Conservation (phyloP, 2,797 vertebrate genomes). For the Catostomus latipinnis region DNA sequence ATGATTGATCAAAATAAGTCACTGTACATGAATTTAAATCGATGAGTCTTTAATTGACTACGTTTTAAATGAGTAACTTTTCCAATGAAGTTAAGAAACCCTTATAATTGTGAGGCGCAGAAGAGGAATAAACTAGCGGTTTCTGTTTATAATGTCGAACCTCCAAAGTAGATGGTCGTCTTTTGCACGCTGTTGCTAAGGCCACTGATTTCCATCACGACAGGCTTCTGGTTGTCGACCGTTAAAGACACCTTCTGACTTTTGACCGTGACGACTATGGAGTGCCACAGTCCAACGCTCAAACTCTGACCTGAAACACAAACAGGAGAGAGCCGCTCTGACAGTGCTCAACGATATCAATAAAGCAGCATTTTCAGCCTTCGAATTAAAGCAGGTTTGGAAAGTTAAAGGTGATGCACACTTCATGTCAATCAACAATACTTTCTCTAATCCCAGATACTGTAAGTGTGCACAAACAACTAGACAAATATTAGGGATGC, state of each 20-base stretch:
- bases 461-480: too few species aligned
- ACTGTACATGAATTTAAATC: slow-evolving; percentile 1
- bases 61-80: not conserved
- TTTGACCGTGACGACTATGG: slow-evolving; percentile 46
- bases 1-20: slow-evolving; percentile 23
- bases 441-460: too few species aligned
- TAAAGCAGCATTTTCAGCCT: not conserved
- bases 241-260: slow-evolving; percentile 44
- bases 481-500: too few species aligned
- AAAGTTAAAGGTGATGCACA: too few species aligned
- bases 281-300: slow-evolving; percentile 61
- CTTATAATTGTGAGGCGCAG: too few species aligned
- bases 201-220: slow-evolving; percentile 30
- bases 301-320: slow-evolving; percentile 51
- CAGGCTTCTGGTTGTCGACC: slow-evolving; percentile 51
- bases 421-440: too few species aligned
- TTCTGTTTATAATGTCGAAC: slow-evolving; percentile 22
- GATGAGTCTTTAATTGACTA: not conserved
- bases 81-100: not conserved
- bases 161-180: slow-evolving; percentile 53
- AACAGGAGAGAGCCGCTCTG: not conserved
- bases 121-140: not conserved
- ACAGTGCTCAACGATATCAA: not conserved
- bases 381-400: too few species aligned
- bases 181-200: slow-evolving; percentile 30